Evolutionary conservation across 2,113 vertebrate species (phyloP).

Genomic region (Strix aluco): DNA sequence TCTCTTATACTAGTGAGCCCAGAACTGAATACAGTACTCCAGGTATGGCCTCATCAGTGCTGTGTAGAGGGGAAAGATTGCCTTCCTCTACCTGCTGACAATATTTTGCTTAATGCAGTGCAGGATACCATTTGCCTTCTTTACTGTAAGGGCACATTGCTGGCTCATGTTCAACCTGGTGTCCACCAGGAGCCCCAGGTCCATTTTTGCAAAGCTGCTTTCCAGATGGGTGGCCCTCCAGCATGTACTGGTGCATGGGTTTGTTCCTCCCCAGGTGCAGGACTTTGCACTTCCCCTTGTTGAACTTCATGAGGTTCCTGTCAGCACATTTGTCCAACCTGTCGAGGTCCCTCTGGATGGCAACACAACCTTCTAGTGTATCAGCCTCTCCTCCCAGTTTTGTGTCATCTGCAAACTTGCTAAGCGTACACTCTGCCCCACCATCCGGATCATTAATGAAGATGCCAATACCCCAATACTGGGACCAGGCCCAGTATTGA

Average conservation of each 20-base stretch:
- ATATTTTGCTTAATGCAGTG: neutral
- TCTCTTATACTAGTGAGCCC: neutral
- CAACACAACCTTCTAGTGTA: neutral
- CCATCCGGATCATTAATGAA: neutral
- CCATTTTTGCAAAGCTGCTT: neutral
- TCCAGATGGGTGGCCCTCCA: neutral
- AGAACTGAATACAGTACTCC: neutral
- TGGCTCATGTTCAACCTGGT: neutral
- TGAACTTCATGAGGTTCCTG: neutral
- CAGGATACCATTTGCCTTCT: neutral
- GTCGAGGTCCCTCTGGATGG: neutral
- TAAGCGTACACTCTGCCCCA: neutral
- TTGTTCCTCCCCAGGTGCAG: neutral
- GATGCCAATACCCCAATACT: neutral
- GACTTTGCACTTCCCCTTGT: neutral
- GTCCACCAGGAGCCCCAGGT: neutral
- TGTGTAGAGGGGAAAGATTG: neutral
- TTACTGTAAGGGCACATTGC: neutral
- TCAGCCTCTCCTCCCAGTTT: neutral
- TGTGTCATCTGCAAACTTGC: neutral
- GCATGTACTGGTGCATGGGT: neutral
- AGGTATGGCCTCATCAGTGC: neutral
- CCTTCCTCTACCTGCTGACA: neutral
- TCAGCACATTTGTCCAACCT: neutral
- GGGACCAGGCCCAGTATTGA: neutral